A percentile compares a stretch with the other conserved stretches of the same genome.
These are phyloP conservation scores for Holotrichia oblita DNA, from an alignment of 1,140 invertebrate genomes.

Conservation along the genomic window DNA sequence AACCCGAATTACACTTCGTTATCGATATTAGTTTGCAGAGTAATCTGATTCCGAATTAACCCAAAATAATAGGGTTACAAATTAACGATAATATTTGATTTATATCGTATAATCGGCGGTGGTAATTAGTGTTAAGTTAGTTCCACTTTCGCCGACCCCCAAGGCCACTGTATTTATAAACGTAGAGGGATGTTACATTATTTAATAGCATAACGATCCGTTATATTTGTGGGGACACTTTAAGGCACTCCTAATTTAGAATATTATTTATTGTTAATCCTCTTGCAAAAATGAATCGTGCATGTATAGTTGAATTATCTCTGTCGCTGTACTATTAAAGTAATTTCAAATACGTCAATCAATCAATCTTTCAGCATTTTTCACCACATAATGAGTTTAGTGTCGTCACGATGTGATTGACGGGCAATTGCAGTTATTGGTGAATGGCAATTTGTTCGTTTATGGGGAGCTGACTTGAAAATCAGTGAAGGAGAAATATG, in stretches of 20 bases:
- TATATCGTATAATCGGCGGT: slow-evolving; percentile 35
- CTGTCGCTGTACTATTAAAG: no score
- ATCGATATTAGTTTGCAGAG: slow-evolving; percentile 35
- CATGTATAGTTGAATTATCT: no score
- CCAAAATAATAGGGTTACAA: slow-evolving; percentile 40
- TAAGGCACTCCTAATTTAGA: not conserved
- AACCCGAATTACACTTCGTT: slow-evolving; percentile 33
- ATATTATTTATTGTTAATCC: not conserved
- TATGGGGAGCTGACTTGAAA: no score
- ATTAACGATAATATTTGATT: slow-evolving; percentile 40
- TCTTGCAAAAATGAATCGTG: no score
- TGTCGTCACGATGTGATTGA: no score
- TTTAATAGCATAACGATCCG: not conserved
- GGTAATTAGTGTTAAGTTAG: slow-evolving; percentile 38
- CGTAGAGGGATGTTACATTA: slow-evolving; percentile 2
- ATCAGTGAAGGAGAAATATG: no score
- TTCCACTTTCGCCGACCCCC: slow-evolving; percentile 27
- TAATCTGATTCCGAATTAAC: slow-evolving; percentile 40
- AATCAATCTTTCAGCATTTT: no score
- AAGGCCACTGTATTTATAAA: not conserved
- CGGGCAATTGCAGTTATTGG: no score
- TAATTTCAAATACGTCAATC: no score
- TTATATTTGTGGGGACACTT: not conserved
- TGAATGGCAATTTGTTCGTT: no score
- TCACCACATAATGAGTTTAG: no score